phyloP scores from a whole-genome alignment of 2,888 invertebrate genomes.

The Polydrusus cervinus region DNA sequence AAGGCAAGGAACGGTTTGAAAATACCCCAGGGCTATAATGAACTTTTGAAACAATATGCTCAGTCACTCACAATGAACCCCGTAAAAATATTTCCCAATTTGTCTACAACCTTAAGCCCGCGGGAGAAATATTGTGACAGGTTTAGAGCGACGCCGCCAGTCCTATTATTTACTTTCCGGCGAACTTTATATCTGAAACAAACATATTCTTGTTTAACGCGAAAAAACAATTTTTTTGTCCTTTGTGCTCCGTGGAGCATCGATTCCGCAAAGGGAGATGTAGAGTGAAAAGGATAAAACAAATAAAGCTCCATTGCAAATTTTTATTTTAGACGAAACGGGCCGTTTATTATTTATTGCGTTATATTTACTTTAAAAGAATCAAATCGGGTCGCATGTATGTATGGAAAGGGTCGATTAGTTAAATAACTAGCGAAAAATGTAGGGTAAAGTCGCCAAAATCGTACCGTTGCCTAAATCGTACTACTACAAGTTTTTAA shows the following conservation, averaged over 20 bases:
- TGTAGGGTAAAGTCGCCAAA: too few species aligned
- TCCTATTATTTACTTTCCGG: slow-evolving; percentile 2
- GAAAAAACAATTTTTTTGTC: neutral
- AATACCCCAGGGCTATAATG: too few species aligned
- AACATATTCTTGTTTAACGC: slow-evolving; percentile 1
- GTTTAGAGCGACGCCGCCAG: neutral
- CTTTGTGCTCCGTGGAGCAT: neutral
- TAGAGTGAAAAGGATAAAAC: neutral
- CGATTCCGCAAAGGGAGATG: neutral
- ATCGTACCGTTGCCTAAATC: too few species aligned
- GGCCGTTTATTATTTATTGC: too few species aligned
- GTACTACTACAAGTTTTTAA: too few species aligned
- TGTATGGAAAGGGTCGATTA: too few species aligned
- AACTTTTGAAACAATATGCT: too few species aligned
- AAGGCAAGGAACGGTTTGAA: too few species aligned
- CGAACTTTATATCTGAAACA: too few species aligned
- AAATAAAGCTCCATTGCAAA: neutral
- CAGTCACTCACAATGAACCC: neutral
- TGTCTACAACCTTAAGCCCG: neutral
- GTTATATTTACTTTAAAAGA: too few species aligned
- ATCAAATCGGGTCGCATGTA: too few species aligned
- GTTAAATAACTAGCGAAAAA: too few species aligned
- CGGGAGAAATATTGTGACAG: neutral
- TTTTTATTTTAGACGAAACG: neutral
- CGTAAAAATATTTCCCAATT: slow-evolving; percentile 1